Evolutionary conservation across 2,113 vertebrate genomes (phyloP), one percentile per base, ranked within the genome.

Genomic region (Alethe diademata): DNA sequence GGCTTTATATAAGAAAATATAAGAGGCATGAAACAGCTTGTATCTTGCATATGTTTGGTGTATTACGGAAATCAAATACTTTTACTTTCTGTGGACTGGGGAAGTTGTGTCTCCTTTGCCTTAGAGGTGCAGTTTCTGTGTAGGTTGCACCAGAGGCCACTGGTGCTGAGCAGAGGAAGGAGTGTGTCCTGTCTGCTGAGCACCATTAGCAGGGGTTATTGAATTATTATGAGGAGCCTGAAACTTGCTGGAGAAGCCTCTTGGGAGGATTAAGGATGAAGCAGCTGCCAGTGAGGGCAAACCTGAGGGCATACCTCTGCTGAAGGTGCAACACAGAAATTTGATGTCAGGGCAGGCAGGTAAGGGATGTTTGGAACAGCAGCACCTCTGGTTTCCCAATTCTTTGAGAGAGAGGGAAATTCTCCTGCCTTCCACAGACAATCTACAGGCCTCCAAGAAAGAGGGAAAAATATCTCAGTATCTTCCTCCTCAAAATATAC

Each of bases 151-250:
- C 50, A 61, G 62, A 84, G 35, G 62, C 45, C 67, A 50, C 11
- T 0, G 3, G 14, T 79, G 36, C 12, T 53, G 58, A 69, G 19
- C 20, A 28, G 70, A 71, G 43, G 19, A 47, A 86, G 14, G 22
- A 86, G 5, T 56, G 25, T 67, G 42, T 69, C 31, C 70, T 85
- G 42, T 69, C 23, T 85, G 14, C 57, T 74, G n/a, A 61, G 18
- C 31, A 12, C 43, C 12, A 36, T 36, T n/a, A 23, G 14, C 33
- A 14, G 0, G 0, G 56, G 36, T 38, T 18, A 64, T 4, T 61
- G 36, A 74, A 17, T 89, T 78, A 48, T 66, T 47, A 51, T 1
- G 2, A 19, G 31, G 24, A 91, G 8, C 11, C 20, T 1, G 9
- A 24, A 60, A 19, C 65, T 74, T 57, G n/a, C 53, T 78, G 53